These are phyloP conservation scores for Mus musculus DNA, from an alignment of 2,113 vertebrate genomes.

Conservation along the genomic window GRCm39 chr5:21502001-21502500, in stretches of 20 bases:
- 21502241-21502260: background rate
- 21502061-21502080: slow-evolving; percentile 89
- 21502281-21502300: background rate
- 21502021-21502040: slow-evolving; percentile 90
- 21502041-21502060: slow-evolving; percentile 90
- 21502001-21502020: slow-evolving; percentile 91
- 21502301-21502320: background rate
- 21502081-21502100: background rate
- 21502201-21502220: background rate
- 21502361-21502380: background rate
- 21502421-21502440: slow-evolving; percentile 27
- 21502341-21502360: background rate
- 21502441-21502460: slow-evolving; percentile 3
- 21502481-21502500: background rate
- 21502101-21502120: background rate
- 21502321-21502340: background rate
- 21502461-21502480: background rate
- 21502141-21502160: background rate
- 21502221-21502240: background rate
- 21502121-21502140: background rate
- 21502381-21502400: background rate
- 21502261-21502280: background rate
- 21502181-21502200: background rate
- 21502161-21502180: background rate
- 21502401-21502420: background rate